These are phyloP conservation scores for Villa cingulata DNA, from an alignment of 2,888 invertebrate genomes.

Conservation along the genomic window DNA sequence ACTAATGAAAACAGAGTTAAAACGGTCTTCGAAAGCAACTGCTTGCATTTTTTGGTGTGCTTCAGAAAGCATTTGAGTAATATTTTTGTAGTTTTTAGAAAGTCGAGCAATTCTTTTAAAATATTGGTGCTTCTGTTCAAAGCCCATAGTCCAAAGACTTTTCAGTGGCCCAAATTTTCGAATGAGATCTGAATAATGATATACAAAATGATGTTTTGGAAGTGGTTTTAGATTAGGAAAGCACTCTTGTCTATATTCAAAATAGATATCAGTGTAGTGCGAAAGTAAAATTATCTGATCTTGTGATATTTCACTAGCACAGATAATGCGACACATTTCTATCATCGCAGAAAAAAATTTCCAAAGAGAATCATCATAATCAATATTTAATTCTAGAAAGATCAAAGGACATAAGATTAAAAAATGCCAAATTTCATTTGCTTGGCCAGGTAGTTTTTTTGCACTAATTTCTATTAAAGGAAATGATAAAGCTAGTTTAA, in stretches of 20 bases:
- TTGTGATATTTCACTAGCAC: neutral
- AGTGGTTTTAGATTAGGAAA: constrained; percentile 8
- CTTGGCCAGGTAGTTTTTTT: constrained; percentile 3
- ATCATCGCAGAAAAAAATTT: neutral
- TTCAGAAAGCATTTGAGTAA: neutral
- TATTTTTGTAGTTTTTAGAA: constrained; percentile 15
- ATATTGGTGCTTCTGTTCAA: constrained; percentile 19
- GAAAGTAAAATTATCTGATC: neutral
- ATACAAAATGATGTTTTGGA: constrained; percentile 9
- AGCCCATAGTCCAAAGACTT: constrained; percentile 12
- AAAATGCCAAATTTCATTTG: neutral
- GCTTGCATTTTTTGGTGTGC: neutral
- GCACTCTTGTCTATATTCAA: constrained; percentile 4
- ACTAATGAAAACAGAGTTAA: neutral
- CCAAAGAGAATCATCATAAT: neutral
- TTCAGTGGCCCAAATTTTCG: constrained; percentile 10
- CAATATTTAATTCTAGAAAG: neutral
- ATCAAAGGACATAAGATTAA: neutral
- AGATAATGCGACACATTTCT: constrained; percentile 1
- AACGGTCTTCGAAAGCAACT: neutral
- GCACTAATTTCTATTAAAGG: neutral
- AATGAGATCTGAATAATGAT: constrained; percentile 11
- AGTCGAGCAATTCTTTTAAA: constrained; percentile 15
- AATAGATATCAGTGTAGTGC: constrained; percentile 1
- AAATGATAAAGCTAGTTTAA: neutral